Evolutionary conservation across 1,140 invertebrate genomes (phyloP).

Genomic region (Bombus breviceps): DNA sequence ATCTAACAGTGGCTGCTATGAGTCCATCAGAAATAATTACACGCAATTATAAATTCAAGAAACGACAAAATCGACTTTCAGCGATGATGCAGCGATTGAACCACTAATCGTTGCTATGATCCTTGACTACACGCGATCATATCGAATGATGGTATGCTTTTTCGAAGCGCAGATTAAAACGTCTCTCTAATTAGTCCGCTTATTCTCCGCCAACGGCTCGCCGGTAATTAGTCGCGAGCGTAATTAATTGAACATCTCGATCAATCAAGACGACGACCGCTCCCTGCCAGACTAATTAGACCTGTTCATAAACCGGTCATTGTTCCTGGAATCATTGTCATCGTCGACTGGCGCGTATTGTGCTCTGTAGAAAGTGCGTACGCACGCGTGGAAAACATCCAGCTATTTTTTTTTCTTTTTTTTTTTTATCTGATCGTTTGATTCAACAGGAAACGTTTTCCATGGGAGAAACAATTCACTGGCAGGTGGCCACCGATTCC

Average conservation of each 20-base stretch:
- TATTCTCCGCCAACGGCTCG: background rate
- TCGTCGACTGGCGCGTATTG: conserved; percentile 26
- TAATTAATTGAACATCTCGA: conserved; percentile 51
- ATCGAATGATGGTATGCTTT: background rate
- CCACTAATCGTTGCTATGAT: background rate
- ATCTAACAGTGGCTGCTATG: background rate
- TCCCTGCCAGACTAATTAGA: conserved; percentile 38
- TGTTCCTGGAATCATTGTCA: conserved; percentile 57
- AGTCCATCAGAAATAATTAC: conserved; percentile 1
- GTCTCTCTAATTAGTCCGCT: conserved; percentile 3
- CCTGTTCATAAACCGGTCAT: conserved; percentile 38
- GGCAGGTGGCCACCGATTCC: background rate
- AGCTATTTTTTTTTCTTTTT: background rate
- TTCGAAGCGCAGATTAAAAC: background rate
- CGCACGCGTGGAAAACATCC: conserved; percentile 48
- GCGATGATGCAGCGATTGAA: background rate
- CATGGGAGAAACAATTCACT: conserved; percentile 31
- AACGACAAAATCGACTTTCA: background rate
- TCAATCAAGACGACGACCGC: conserved; percentile 33
- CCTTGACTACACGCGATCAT: background rate
- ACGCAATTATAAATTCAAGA: background rate
- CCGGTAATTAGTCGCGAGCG: background rate
- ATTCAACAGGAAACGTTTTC: conserved; percentile 32
- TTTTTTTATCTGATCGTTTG: conserved; percentile 38
- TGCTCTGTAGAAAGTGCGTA: conserved; percentile 60